Base-by-base conservation (phyloP, 2,888 invertebrate genomes). In the Callinectes sapidus region DNA sequence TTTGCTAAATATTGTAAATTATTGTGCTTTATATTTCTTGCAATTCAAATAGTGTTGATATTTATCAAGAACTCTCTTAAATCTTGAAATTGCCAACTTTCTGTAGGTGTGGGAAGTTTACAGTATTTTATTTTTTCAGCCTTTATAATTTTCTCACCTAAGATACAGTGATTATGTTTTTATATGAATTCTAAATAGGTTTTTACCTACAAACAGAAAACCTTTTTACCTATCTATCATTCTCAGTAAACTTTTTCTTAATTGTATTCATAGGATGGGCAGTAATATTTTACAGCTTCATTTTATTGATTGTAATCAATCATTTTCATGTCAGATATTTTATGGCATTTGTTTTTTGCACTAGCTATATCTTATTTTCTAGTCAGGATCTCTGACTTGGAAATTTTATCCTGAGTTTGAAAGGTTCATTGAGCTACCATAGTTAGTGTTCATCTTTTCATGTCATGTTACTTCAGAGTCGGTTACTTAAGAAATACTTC, bases 271-370 rank as follows among this genome's bases (percentile, higher is more conserved):
- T 28, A 71, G 71, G 23, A 28, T 71, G 71, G 28, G 71, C 71
- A 71, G 71, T 71, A 28, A 71, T 23, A 18, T 23, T 61, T 61
- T 23, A 61, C 61, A 23, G 61, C 61, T 61, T 61, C 18, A n/a
- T n/a, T 28, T 77, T 77, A 77, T 28, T 77, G 71, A 77, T 77
- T 77, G 13, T 77, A 14, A 28, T n/a, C 71, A 77, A 28, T n/a
- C 71, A 77, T 77, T 77, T 48, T 61, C 28, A 77, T 77, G 28
- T 77, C 71, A 77, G 71, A 28, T 77, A 77, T 77, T 77, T 77
- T 77, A 77, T 77, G 28, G n/a, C n/a, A 77, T n/a, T 77, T 77
- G n/a, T 77, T 28, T 61, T 77, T 77, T 77, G 71, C 71, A 77
- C n/a, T 77, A 77, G 71, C 71, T 32, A 13, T 77, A 77, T 77